Conservation (phyloP, 2,113 vertebrate species). For the Neotoma lepida region DNA sequence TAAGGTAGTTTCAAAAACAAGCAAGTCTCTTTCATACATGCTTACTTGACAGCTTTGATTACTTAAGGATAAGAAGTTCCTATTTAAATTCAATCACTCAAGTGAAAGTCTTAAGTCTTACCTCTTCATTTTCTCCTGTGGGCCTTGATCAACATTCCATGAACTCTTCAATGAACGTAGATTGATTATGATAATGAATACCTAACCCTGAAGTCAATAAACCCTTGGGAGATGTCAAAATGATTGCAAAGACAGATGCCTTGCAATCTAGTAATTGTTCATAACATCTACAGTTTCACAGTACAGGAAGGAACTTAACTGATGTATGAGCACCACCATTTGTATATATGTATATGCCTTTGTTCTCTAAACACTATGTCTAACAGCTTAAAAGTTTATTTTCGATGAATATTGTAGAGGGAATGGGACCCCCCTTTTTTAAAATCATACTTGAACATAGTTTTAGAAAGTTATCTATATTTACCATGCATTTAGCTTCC, state of each 20-base stretch:
- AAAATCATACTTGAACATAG: not conserved
- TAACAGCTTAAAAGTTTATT: not conserved
- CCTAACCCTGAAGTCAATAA: not conserved
- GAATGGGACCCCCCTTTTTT: not conserved
- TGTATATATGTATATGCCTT: not conserved
- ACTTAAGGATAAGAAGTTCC: constrained; percentile 4
- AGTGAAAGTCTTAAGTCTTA: not conserved
- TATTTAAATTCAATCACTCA: constrained; percentile 10
- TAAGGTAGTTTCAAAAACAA: not conserved
- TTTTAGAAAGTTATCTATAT: not conserved
- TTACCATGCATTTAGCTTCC: not conserved
- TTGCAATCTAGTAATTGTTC: not conserved
- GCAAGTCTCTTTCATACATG: not conserved
- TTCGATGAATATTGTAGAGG: not conserved
- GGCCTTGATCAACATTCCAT: not conserved
- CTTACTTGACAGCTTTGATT: constrained; percentile 2
- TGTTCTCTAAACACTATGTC: not conserved
- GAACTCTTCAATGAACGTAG: not conserved
- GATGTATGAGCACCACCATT: not conserved
- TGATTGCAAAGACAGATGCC: not conserved
- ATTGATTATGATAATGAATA: constrained; percentile 46
- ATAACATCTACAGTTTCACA: not conserved
- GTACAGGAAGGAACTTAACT: not conserved
- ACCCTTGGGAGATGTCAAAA: not conserved
- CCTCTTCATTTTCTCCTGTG: not conserved